phyloP scores from a whole-genome alignment of 1,140 invertebrate genomes.

The Penaeus japonicus region DNA sequence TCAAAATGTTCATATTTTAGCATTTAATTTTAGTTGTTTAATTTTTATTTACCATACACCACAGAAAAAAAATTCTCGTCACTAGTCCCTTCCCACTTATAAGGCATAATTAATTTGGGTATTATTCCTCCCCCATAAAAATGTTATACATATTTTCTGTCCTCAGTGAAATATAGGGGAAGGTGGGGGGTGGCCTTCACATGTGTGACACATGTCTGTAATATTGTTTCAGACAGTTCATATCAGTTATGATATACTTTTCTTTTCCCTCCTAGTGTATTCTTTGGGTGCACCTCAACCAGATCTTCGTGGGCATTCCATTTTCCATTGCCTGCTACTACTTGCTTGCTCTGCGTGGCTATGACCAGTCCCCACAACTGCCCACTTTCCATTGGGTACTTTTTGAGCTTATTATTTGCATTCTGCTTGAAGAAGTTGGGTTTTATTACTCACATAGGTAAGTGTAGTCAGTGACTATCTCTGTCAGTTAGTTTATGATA shows the following conservation, averaged over 20 bases:
- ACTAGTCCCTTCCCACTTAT: no score
- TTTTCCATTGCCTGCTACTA: conserved; percentile 70
- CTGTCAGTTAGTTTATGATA: neutral
- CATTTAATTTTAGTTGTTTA: no score
- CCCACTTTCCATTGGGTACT: conserved; percentile 86
- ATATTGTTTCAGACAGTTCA: neutral
- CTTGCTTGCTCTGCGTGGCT: conserved; percentile 75
- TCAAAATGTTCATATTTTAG: no score
- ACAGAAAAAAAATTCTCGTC: no score
- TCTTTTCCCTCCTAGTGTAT: conserved; percentile 69
- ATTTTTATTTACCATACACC: no score
- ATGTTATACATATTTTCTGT: no score
- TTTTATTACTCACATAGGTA: conserved; percentile 88
- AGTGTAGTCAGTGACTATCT: neutral
- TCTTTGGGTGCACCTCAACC: conserved; percentile 79
- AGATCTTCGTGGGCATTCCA: conserved; percentile 77
- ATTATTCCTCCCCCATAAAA: no score
- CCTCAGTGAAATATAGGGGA: no score
- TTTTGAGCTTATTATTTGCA: conserved; percentile 78
- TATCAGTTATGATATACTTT: neutral
- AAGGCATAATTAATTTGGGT: no score
- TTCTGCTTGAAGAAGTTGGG: conserved; percentile 81
- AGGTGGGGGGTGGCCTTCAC: no score
- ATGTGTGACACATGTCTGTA: neutral
- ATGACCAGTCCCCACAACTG: conserved; percentile 73